Base-by-base conservation (phyloP, 2,113 vertebrate species). In the Catagonus wagneri region DNA sequence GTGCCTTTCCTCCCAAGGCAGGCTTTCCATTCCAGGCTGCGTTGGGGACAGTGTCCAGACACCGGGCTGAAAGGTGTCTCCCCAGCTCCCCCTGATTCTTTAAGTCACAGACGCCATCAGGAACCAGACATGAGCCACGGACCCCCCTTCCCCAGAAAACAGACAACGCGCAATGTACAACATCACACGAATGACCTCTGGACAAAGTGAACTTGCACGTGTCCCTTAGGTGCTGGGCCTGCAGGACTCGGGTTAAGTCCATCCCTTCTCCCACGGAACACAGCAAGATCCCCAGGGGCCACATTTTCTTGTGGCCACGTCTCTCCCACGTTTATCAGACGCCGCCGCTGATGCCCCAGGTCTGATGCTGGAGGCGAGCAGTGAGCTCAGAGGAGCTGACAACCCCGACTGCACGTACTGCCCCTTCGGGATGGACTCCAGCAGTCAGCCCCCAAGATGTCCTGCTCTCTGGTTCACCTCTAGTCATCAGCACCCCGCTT, bases 341-440 rank as follows among this genome's bases (percentile, higher is more conserved):
- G 50, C 0, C 14, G n/a, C 66, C 15, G 54, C 0, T 11, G n/a
- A 61, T 19, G 60, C 32, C n/a, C 56, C 0, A 0, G 63, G 27
- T 12, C 72, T 44, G 54, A n/a, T 2, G 22, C n/a, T 1, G 20
- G 6, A 71, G 76, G 22, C 2, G 27, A 60, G 19, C 39, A 20
- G 27, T 0, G 58, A 66, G 39, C 71, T 79, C 68, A 10, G 16
- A 16, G 29, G 20, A 13, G 22, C 5, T 3, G 2, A 25, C 54
- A n/a, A 11, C 16, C 20, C 32, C 0, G 1, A 27, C 66, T 12
- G 23, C 22, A 23, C 3, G 14, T 11, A 25, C 10, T 2, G 61
- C 22, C 34, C 61, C 25, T 17, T 22, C 0, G 19, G 66, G 76
- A n/a, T 1, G 54, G 71, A 14, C 36, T 79, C 44, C 7, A 1